Percentiles rank a stretch among this genome's conserved stretches.
Evolutionary conservation across 2,888 invertebrate species (phyloP).

Genomic region (Chrysina gloriosa): DNA sequence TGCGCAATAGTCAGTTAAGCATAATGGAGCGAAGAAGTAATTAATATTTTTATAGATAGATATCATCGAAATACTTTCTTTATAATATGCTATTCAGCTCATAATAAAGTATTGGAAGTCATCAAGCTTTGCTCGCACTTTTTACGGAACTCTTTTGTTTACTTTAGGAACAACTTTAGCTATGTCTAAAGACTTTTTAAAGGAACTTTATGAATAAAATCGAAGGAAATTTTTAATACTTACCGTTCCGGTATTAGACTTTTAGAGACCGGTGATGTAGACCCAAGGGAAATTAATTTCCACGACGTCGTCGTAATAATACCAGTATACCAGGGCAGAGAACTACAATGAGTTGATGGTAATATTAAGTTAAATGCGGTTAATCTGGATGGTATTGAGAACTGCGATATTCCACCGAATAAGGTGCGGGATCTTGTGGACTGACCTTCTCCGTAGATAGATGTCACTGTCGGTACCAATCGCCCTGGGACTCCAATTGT

Average conservation of each 20-base stretch:
- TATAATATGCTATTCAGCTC: too few species aligned
- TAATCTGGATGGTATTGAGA: conserved; percentile 33
- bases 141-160: too few species aligned
- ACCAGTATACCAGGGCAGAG: conserved; percentile 24
- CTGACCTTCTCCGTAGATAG: conserved; percentile 51
- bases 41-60: too few species aligned
- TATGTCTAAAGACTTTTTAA: not conserved
- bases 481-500: conserved; percentile 63
- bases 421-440: conserved; percentile 24
- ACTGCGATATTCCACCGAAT: conserved; percentile 13
- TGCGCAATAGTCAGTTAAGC: too few species aligned
- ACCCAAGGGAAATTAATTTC: conserved; percentile 39
- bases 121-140: too few species aligned
- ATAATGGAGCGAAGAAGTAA: too few species aligned
- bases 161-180: not conserved
- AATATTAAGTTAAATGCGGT: conserved; percentile 39
- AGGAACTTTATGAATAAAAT: not conserved
- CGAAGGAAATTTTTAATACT: conserved; percentile 13
- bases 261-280: conserved; percentile 18
- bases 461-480: conserved; percentile 61
- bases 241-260: conserved; percentile 9
- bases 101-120: too few species aligned
- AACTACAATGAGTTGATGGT: conserved; percentile 34
- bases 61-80: too few species aligned
- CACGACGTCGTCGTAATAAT: conserved; percentile 26